Percentiles rank a stretch among this genome's conserved stretches.
Conservation (phyloP, 2,113 vertebrate species). For the Clarias macrocephalus region DNA sequence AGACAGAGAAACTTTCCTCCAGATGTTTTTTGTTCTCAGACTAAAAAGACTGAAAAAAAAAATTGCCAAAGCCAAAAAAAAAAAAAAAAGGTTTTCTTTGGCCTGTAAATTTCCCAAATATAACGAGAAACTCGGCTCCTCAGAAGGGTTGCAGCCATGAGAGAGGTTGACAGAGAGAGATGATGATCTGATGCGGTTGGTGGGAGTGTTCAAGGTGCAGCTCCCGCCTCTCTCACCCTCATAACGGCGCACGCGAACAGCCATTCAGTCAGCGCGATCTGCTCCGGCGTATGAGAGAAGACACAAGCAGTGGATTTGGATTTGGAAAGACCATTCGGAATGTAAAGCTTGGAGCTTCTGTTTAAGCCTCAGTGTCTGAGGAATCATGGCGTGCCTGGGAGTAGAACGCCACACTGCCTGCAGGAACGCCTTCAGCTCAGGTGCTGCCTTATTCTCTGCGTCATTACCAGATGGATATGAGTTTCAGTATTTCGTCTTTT, state of each 20-base stretch:
- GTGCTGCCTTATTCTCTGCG: slow-evolving; percentile 51
- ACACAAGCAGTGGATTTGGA: not conserved
- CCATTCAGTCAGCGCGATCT: not conserved
- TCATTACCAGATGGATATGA: not conserved
- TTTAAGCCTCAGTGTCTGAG: slow-evolving; percentile 1
- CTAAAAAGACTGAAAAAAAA: not conserved
- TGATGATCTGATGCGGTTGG: slow-evolving; percentile 8
- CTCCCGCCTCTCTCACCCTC: slow-evolving; percentile 29
- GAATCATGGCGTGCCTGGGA: slow-evolving; percentile 58
- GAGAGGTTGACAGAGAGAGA: not conserved
- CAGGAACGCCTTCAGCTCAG: slow-evolving; percentile 57
- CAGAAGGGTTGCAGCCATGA: slow-evolving; percentile 1
- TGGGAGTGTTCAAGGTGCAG: slow-evolving; percentile 26
- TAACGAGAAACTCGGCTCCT: not conserved
- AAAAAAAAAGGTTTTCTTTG: not conserved
- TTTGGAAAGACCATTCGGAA: slow-evolving; percentile 19
- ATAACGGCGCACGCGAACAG: not conserved
- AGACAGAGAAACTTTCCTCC: not conserved
- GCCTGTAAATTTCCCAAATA: not conserved
- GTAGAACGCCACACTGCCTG: slow-evolving; percentile 51
- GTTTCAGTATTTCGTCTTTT: not conserved
- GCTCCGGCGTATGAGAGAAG: slow-evolving; percentile 22
- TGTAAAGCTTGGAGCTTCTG: slow-evolving; percentile 23
- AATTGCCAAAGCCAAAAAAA: not conserved
- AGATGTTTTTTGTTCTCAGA: slow-evolving; percentile 18